Evolutionary conservation across 2,113 vertebrate genomes (phyloP), one percentile per base, ranked within the genome.

Genomic region (Spea multiplicata): DNA sequence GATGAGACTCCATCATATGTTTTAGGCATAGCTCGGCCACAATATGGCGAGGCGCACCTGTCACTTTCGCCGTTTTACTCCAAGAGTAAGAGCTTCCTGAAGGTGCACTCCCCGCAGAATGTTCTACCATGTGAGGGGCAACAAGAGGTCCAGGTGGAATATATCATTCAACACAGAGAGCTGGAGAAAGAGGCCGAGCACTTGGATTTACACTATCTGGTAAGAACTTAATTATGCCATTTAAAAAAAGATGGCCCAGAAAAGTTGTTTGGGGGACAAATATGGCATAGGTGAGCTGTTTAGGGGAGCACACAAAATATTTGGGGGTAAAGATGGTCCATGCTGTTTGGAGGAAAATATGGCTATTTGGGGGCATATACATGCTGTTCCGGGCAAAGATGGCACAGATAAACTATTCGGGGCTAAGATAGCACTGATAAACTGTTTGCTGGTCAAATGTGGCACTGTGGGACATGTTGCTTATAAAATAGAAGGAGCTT

Each of bases 51-150:
- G 0, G 82, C 82, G 4, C 68, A 74, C 0, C 66, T 83, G 44
- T 57, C 55, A 0, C 66, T 84, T 62, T 73, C 12, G 12, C 82
- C 83, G 66, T 87, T 84, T 84, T 86, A 86, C 81, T 88, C 84
- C 4, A 82, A 82, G 75, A 89, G 86, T 78, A 81, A 0, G 61
- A 86, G 85, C 75, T 86, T 83, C 0, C 61, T 89, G 81, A 84
- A 77, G 59, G 83, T 88, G 57, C 82, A 81, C 49, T 73, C 85
- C 0, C 3, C 16, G 69, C 67, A 59, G 45, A 64, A 64, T 3
- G 71, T 3, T 45, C 78, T 82, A 9, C 81, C 79, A 49, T 88
- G 86, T 0, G 59, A 81, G 66, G 70, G 75, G 0, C 0, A 16
- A 65, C 82, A 84, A 59, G 73, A 66, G n/a, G 47, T 83, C 73